phyloP scores from a whole-genome alignment of 1,140 invertebrate genomes.

The Heliconius congener region DNA sequence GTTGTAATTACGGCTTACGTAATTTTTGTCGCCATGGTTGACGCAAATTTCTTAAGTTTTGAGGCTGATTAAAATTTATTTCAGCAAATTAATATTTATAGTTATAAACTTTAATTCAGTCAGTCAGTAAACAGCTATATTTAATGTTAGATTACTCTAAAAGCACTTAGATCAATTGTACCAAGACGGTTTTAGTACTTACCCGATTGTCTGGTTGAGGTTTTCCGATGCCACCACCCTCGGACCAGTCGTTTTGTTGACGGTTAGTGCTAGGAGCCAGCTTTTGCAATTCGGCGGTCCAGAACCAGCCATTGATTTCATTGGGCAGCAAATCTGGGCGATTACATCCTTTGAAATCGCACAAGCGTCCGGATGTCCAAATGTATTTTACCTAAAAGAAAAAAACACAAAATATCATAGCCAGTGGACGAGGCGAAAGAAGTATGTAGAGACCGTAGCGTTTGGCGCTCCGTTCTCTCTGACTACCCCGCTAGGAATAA shows the following conservation, averaged over 20 bases:
- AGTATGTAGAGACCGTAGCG: no score
- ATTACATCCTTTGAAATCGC: conserved; percentile 92
- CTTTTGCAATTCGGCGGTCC: conserved; percentile 91
- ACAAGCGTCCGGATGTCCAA: conserved; percentile 92
- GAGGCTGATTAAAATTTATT: background rate
- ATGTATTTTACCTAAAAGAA: conserved; percentile 86
- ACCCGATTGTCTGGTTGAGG: conserved; percentile 91
- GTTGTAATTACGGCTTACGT: background rate
- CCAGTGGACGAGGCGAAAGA: no score
- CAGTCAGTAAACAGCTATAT: background rate
- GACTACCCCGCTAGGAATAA: no score
- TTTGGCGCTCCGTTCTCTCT: no score
- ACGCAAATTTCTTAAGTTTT: conserved; percentile 7
- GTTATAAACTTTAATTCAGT: background rate
- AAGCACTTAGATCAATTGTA: background rate
- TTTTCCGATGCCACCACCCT: conserved; percentile 88
- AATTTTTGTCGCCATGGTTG: background rate
- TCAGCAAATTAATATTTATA: background rate
- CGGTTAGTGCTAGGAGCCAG: conserved; percentile 88
- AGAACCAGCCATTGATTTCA: conserved; percentile 93
- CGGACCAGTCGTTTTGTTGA: conserved; percentile 91
- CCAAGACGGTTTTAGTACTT: conserved; percentile 10
- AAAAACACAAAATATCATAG: background rate
- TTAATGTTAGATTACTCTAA: background rate
- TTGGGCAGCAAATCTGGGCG: conserved; percentile 88